Evolutionary conservation across 1,140 invertebrate species (phyloP), one percentile per base, ranked within the genome.

Genomic region (Papilio dardanus): DNA sequence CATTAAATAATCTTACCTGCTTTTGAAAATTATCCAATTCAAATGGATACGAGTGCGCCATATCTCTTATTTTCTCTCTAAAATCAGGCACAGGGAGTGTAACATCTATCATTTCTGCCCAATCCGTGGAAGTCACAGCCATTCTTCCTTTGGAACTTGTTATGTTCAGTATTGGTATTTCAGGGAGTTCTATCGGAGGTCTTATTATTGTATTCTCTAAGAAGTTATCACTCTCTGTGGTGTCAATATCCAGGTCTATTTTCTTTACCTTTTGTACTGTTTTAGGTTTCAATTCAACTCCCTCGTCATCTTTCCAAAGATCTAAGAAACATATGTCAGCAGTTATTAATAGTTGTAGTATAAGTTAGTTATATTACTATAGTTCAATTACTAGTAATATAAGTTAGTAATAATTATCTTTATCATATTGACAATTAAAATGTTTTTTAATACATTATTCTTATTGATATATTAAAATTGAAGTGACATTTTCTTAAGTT

Each of bases 1-100:
- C 30, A 62, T 31, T 69, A 31, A 46, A 35, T 33, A 74, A 10
- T 71, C 16, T 75, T 86, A 95, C 95, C 90, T 97, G 95, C 93
- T 99, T 99, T 92, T 99, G 99, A 88, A 99, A 99, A 7, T 95
- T 97, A 92, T 99, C 99, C 81, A 99, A 94, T 89, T 99, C 98
- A 94, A 99, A 99, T 31, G 96, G 96, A 93, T 97, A 99, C 86
- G 94, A 95, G 81, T 97, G 96, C 1, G 98, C 98, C 92, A 98
- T 97, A 76, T 97, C 95, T 37, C 97, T 97, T 77, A 99, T 95
- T 86, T 95, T 95, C 82, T 97, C 95, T 66, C 97, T 94, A 90
- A 98, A 99, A 89, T 99, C 96, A 42, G 93, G 94, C 1, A 99
- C 96, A 19, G 97, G 97, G 65, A 95, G 92, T 16, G 95, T 96